Evolutionary conservation across 2,797 vertebrate genomes (phyloP), one percentile per base, ranked within the genome.

Genomic region (Chloroceryle inda): DNA sequence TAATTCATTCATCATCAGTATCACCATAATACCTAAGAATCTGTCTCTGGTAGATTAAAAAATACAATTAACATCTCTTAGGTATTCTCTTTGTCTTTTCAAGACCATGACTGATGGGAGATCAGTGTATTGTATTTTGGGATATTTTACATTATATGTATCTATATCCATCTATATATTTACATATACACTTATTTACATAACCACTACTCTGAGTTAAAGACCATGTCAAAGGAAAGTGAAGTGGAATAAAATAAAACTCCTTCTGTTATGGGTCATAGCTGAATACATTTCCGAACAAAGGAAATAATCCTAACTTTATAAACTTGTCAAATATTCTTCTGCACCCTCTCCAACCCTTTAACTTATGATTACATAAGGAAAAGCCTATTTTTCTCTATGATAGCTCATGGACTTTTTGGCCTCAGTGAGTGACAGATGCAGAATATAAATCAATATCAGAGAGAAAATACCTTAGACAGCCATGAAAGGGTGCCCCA

Each of bases 71-170:
- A 40, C 24, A 11, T 11, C 22, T 79, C 5, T 40, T 24, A 55
- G 11, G 8, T 52, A 53, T 63, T 72, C 5, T 50, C 23, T 49
- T 49, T 49, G 2, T 58, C 49, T 90, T 69, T 77, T 74, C 26
- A 67, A 38, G 33, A 50, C 2, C 6, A 18, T 3, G 12, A 58
- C 45, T 9, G 4, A 5, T 55, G 21, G 22, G 12, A 85, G 7
- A 35, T 3, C 0, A 0, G 10, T 71, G 21, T 18, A 35, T 37
- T 63, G 6, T 35, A 47, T 40, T 35, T 55, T 40, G n/a, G 10
- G 7, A 37, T 64, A 13, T 69, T 85, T 68, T 55, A 56, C 3
- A 16, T 56, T 58, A 45, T 4, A 3, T 31, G 1, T 61, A 5
- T 66, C 20, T 35, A 9, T 35, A 27, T 11, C 11, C 11, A 59